Conservation (phyloP, 2,113 vertebrate species). For the pig (Sus scrofa) region T2T-Sscrofa CM000825.6:70293501-70294000, state of each 20-base stretch:
- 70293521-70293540: constrained; percentile 62
- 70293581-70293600: constrained; percentile 57
- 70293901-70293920: constrained; percentile 46
- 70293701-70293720: constrained; percentile 20
- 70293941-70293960: constrained; percentile 11
- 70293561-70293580: constrained; percentile 72
- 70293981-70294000: not conserved
- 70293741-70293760: constrained; percentile 55
- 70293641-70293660: constrained; percentile 66
- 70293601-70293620: constrained; percentile 63
- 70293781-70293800: constrained; percentile 30
- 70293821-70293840: constrained; percentile 26
- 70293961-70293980: not conserved
- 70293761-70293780: constrained; percentile 23
- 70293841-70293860: not conserved
- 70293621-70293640: constrained; percentile 68
- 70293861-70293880: constrained; percentile 38
- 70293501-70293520: constrained; percentile 51
- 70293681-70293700: not conserved
- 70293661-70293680: constrained; percentile 58
- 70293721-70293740: constrained; percentile 43
- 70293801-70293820: not conserved
- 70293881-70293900: constrained; percentile 47
- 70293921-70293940: constrained; percentile 52
- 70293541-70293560: constrained; percentile 45